Base-by-base conservation (phyloP, 2,113 vertebrate species). In the Pyxicephalus adspersus region DNA sequence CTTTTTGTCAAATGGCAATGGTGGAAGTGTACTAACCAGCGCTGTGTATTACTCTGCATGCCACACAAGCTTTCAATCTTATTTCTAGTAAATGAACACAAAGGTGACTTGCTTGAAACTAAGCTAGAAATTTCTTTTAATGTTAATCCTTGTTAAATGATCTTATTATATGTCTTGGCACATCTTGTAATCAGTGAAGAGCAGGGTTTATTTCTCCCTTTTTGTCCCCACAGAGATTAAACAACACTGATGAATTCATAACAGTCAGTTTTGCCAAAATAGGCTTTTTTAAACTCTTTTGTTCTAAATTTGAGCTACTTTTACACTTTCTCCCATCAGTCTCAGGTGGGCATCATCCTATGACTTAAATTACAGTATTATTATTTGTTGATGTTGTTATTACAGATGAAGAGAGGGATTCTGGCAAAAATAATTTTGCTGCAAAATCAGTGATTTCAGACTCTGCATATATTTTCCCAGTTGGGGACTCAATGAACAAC, bases 141-240 rank as follows among this genome's bases (percentile, higher is more conserved):
- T 67, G 76, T 68, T 68, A 79, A 79, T 79, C 77, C 77, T 28
- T 79, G 77, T 79, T 79, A 68, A 79, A 79, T 79, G 64, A 68
- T 76, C 11, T 4, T 9, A 5, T 17, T 72, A 78, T 80, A 50
- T 81, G 11, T 64, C 11, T 61, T 31, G 60, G 15, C 26, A 70
- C 0, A n/a, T 5, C 13, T 0, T 76, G 57, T 71, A 82, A 85
- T 63, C 2, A 29, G 25, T 19, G 22, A 73, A 50, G 4, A 3
- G 4, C 68, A 18, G 63, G 60, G 3, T 67, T 0, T 9, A 68
- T 79, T 68, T 74, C 5, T 74, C 26, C 22, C 76, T 9, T 38
- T 74, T 28, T 72, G 61, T 22, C 79, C 50, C 22, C 26, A 57
- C 13, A 65, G 5, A 13, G 29, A 58, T 34, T 0, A 0, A 77